Conservation (phyloP, 64 coral and sea anemone species). For the Catalaphyllia jardinei region DNA sequence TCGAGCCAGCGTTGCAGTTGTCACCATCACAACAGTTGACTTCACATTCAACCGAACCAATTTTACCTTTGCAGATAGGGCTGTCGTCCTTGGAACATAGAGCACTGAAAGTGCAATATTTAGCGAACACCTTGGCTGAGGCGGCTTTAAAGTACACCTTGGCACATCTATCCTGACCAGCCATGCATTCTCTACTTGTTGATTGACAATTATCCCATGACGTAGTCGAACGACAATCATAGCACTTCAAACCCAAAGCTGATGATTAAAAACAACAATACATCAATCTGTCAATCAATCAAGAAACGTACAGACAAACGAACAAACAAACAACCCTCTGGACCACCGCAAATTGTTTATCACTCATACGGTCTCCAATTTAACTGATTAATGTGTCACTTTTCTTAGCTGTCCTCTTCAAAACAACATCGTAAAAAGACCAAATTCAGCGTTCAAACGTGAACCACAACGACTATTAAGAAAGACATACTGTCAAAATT, state of each 20-base stretch:
- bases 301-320: not conserved
- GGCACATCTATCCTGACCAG: not conserved
- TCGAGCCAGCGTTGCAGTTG: constrained; percentile 1
- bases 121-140: not conserved
- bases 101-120: not conserved
- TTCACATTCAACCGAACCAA: not conserved
- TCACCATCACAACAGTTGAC: not conserved
- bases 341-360: too few relatives aligned
- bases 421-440: too few relatives aligned
- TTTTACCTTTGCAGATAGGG: not conserved
- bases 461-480: not conserved
- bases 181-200: not conserved
- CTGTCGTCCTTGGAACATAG: not conserved
- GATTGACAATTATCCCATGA: not conserved
- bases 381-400: too few relatives aligned
- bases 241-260: not conserved
- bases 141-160: not conserved
- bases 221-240: not conserved
- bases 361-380: too few relatives aligned
- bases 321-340: too few relatives aligned
- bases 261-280: not conserved
- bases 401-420: too few relatives aligned
- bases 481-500: not conserved
- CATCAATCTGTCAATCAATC: not conserved
- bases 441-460: not conserved